phyloP scores from a whole-genome alignment of 2,888 invertebrate genomes.

The Catocala nupta region DNA sequence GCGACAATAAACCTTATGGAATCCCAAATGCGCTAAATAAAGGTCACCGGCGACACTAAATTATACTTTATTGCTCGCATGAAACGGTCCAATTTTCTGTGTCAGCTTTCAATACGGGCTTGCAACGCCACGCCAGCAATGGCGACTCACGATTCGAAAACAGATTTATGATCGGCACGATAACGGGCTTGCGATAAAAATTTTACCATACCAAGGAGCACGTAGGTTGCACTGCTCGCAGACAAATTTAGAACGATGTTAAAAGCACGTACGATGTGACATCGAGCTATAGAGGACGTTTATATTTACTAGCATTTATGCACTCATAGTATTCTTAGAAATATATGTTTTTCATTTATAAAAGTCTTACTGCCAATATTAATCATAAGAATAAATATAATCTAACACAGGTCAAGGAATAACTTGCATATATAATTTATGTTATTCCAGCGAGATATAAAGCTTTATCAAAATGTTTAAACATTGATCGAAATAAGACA shows the following conservation, averaged over 20 bases:
- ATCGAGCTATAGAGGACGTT: conserved; percentile 17
- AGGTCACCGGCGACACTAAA: conserved; percentile 66
- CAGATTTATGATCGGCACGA: conserved; percentile 87
- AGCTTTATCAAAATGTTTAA: no score
- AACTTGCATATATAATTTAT: no score
- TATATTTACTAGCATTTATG: conserved; percentile 1
- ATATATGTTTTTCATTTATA: no score
- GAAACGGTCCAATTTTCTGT: conserved; percentile 69
- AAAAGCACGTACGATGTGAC: conserved; percentile 35
- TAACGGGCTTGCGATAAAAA: conserved; percentile 86
- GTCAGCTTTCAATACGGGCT: conserved; percentile 65
- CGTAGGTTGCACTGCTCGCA: conserved; percentile 50
- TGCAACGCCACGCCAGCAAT: conserved; percentile 67
- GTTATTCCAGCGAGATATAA: no score
- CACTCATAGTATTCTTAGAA: no score
- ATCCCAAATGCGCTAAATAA: conserved; percentile 73
- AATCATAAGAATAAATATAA: no score
- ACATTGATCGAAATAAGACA: no score
- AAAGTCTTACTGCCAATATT: no score
- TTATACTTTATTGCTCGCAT: conserved; percentile 70
- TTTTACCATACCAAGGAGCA: conserved; percentile 76
- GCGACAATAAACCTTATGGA: conserved; percentile 76
- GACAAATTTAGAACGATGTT: conserved; percentile 50
- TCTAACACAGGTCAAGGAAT: no score
- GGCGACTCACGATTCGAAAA: conserved; percentile 86